Evolutionary conservation across 2,113 vertebrate species (phyloP).

Genomic region (Prinia subflava): DNA sequence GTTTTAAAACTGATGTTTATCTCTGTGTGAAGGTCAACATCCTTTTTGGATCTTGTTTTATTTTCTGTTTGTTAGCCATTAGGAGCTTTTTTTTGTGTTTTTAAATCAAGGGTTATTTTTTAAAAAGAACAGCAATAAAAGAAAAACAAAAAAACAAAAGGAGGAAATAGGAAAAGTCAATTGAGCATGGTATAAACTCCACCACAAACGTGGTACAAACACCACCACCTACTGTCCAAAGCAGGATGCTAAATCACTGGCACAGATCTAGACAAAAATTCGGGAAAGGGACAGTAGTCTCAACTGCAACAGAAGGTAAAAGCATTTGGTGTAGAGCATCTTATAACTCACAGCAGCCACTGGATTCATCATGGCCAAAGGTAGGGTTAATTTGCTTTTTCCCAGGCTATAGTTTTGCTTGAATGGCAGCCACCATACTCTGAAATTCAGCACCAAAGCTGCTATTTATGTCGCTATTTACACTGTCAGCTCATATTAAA

Average conservation of each 20-base stretch:
- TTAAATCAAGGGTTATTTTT: not conserved
- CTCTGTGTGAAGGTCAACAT: not conserved
- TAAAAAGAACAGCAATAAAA: not conserved
- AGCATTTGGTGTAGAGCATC: not conserved
- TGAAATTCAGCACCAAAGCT: not conserved
- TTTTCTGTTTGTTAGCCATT: not conserved
- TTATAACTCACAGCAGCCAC: not conserved
- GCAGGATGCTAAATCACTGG: not conserved
- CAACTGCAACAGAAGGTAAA: not conserved
- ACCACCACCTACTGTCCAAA: conserved; percentile 47
- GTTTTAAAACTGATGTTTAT: conserved; percentile 1
- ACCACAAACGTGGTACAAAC: not conserved
- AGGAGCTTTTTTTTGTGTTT: not conserved
- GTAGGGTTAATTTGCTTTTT: not conserved
- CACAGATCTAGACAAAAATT: not conserved
- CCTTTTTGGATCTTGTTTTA: not conserved
- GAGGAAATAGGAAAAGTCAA: not conserved
- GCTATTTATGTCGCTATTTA: not conserved
- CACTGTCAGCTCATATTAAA: accelerated
- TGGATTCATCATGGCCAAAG: not conserved
- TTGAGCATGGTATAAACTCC: not conserved
- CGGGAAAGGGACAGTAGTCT: not conserved
- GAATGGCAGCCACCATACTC: not conserved
- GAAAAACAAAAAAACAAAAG: not conserved
- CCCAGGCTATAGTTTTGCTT: not conserved